These are phyloP conservation scores for Yponomeuta evonymella DNA, from an alignment of 2,888 invertebrate species.

Conservation along the genomic window DNA sequence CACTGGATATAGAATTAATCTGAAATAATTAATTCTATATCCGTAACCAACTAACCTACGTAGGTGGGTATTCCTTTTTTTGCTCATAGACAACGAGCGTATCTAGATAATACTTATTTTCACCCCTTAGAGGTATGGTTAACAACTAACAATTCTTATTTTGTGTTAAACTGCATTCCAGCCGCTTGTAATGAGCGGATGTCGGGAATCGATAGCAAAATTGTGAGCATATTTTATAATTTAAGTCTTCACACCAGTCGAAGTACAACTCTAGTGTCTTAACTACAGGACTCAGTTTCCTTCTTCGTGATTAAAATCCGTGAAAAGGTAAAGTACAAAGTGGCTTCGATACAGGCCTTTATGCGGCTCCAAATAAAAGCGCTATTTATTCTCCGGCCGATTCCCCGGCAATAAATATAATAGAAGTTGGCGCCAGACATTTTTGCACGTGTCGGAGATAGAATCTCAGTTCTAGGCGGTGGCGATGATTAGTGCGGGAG, in stretches of 20 bases:
- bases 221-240: conserved; percentile 64
- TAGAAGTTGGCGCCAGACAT: conserved; percentile 61
- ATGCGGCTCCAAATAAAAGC: conserved; percentile 44
- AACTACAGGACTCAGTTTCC: neutral
- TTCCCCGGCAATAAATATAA: conserved; percentile 49
- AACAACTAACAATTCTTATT: conserved; percentile 50
- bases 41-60: too few relatives aligned
- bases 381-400: conserved; percentile 48
- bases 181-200: conserved; percentile 70
- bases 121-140: conserved; percentile 31
- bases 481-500: conserved; percentile 24
- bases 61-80: neutral
- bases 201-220: conserved; percentile 69
- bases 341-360: conserved; percentile 50
- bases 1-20: too few relatives aligned
- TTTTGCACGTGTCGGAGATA: conserved; percentile 54
- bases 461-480: conserved; percentile 50
- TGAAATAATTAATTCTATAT: too few relatives aligned
- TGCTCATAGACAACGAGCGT: neutral
- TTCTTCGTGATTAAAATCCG: conserved; percentile 30
- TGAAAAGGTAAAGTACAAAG: conserved; percentile 43
- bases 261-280: conserved; percentile 22
- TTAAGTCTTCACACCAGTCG: conserved; percentile 25
- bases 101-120: conserved; percentile 40
- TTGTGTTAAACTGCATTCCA: conserved; percentile 67